Evolutionary conservation across 2,797 vertebrate species (phyloP).

Genomic region (Myotis pilosus): DNA sequence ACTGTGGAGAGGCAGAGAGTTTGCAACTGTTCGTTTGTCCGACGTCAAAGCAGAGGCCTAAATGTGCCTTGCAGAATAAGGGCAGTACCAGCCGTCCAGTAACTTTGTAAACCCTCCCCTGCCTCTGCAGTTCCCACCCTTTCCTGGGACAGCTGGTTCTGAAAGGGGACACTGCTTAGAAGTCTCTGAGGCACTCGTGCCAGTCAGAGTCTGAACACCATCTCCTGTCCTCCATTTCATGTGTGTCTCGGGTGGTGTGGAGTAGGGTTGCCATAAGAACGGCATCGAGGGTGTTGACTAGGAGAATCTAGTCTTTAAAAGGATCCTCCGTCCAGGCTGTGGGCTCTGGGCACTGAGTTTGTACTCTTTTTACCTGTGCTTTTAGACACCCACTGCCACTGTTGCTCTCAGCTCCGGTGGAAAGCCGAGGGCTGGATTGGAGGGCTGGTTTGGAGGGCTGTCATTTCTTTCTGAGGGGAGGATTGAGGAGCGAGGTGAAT

Average conservation of each 20-base stretch:
- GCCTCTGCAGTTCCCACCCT: not conserved
- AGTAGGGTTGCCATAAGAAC: not conserved
- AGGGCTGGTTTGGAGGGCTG: not conserved
- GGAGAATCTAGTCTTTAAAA: not conserved
- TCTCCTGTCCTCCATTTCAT: not conserved
- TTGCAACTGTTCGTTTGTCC: not conserved
- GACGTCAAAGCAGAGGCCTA: not conserved
- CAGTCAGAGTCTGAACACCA: not conserved
- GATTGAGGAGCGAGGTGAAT: not conserved
- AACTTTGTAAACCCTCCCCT: not conserved
- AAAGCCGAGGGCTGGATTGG: not conserved
- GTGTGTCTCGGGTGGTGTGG: not conserved
- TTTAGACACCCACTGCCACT: too few relatives aligned
- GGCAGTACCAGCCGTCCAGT: too few relatives aligned
- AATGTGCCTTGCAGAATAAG: not conserved
- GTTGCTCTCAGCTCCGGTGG: not conserved
- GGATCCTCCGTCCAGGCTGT: fast-evolving
- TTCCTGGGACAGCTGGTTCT: not conserved
- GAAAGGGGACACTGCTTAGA: not conserved
- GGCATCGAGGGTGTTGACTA: not conserved
- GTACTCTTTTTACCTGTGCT: not conserved
- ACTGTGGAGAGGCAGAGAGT: not conserved
- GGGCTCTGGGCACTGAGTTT: not conserved
- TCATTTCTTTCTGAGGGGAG: not conserved
- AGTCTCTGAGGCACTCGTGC: not conserved